Evolutionary conservation across 2,888 invertebrate genomes (phyloP), one percentile per base, ranked within the genome.

Genomic region (Craniophora ligustri): DNA sequence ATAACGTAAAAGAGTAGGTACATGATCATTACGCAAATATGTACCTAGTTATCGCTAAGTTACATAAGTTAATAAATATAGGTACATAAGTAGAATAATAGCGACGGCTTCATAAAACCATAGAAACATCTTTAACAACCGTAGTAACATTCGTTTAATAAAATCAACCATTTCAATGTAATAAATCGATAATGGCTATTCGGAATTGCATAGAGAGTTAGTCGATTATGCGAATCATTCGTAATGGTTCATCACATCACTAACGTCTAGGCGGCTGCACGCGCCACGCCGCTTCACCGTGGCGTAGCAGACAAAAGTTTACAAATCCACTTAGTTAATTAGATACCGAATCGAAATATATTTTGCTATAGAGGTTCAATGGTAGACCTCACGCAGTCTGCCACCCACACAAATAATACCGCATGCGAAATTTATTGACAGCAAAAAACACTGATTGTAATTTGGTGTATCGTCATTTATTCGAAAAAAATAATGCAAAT

Each of bases 191-290:
- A 60, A 58, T 59, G 16, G 42, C 15, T 41, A 64, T 58, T 64
- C 39, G 21, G 30, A 47, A 57, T 36, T 46, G 51, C 34, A 63
- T 42, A 64, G 55, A 50, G 26, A 11, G 56, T 61, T 61, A 59
- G 45, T 71, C 65, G 57, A 71, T 74, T 71, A 72, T 57, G 67
- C 55, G 64, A 63, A 72, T 67, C 32, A 39, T 56, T 59, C 44
- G 32, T 56, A 40, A 69, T 44, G 40, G 51, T 67, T 55, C 47
- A 59, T 64, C 60, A 64, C 57, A 59, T 64, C 63, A 64, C 57
- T 57, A 59, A 28, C 40, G n/a, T 46, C 41, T 53, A 40, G 51
- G 46, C 10, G 46, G 47, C 44, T 61, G 54, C 67, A 48, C 53
- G 51, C 38, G 44, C 30, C 47, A 39, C 28, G 30, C 35, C 28